Evolutionary conservation across 2,797 vertebrate genomes (phyloP).

Genomic region (Heteromormyrus szaboi): DNA sequence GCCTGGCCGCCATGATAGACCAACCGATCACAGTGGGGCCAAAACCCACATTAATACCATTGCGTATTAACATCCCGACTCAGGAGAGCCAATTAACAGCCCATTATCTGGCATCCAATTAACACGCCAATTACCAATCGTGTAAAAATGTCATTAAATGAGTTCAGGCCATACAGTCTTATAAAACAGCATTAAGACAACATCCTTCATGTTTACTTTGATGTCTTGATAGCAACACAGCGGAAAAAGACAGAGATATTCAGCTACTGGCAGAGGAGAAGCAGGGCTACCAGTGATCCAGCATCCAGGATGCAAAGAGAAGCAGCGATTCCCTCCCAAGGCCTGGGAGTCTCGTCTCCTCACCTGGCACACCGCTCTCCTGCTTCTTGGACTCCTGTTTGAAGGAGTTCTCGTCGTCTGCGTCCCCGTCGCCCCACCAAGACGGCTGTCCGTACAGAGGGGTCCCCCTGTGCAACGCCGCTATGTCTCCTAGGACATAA

Average conservation of each 20-base stretch:
- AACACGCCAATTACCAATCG: background rate
- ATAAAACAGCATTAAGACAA: background rate
- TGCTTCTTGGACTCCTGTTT: constrained; percentile 79
- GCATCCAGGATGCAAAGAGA: background rate
- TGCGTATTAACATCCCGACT: background rate
- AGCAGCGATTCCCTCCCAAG: background rate
- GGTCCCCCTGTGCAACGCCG: constrained; percentile 84
- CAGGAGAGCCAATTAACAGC: background rate
- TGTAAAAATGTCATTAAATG: background rate
- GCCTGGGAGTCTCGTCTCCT: constrained; percentile 8
- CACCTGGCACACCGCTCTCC: constrained; percentile 70
- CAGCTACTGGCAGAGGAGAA: background rate
- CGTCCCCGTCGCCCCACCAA: constrained; percentile 97
- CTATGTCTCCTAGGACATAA: constrained; percentile 59
- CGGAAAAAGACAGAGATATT: background rate
- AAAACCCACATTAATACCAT: background rate
- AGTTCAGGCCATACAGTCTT: background rate
- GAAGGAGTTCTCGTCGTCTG: constrained; percentile 80
- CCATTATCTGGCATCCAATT: background rate
- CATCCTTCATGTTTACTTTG: background rate
- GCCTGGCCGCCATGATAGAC: constrained; percentile 6
- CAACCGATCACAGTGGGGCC: background rate
- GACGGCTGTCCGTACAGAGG: constrained; percentile 94
- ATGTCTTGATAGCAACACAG: background rate
- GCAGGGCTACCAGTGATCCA: background rate